Evolutionary conservation across 2,888 invertebrate species (phyloP).

Genomic region (Atherix ibis): DNA sequence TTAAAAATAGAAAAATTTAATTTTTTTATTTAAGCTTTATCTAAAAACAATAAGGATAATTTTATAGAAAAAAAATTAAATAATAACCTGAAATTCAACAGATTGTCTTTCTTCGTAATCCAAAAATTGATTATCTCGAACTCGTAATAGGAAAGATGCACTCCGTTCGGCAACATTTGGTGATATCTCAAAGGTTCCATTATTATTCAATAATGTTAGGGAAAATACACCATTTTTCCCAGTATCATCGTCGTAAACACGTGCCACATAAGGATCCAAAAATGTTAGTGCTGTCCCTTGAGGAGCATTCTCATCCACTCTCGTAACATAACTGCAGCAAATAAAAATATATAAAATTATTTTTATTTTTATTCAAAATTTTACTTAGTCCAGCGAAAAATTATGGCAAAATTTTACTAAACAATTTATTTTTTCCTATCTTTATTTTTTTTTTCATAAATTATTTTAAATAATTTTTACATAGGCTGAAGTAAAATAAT

Average conservation of each 20-base stretch:
- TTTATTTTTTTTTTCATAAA: too few relatives aligned
- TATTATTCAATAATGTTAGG: conserved; percentile 58
- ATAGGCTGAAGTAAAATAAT: background rate
- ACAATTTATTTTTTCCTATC: too few relatives aligned
- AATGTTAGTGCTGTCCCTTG: conserved; percentile 63
- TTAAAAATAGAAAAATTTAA: conserved; percentile 32
- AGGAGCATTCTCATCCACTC: conserved; percentile 65
- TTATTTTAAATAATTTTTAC: background rate
- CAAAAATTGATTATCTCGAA: conserved; percentile 63
- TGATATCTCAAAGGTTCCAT: conserved; percentile 75
- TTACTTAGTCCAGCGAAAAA: too few relatives aligned
- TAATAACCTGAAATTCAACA: conserved; percentile 52
- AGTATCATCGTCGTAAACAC: conserved; percentile 59
- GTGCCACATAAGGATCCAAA: conserved; percentile 52
- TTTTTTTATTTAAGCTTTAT: conserved; percentile 61
- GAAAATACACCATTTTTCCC: conserved; percentile 76
- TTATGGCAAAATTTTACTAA: too few relatives aligned
- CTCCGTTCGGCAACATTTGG: conserved; percentile 69
- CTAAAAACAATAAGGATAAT: conserved; percentile 19
- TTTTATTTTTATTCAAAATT: background rate
- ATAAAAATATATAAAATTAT: background rate
- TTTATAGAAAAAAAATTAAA: conserved; percentile 2
- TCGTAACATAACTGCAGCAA: conserved; percentile 49
- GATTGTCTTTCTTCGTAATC: conserved; percentile 71
- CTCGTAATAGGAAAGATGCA: conserved; percentile 64